phyloP scores from a whole-genome alignment of 2,888 invertebrate species.

The Germaria angustata region DNA sequence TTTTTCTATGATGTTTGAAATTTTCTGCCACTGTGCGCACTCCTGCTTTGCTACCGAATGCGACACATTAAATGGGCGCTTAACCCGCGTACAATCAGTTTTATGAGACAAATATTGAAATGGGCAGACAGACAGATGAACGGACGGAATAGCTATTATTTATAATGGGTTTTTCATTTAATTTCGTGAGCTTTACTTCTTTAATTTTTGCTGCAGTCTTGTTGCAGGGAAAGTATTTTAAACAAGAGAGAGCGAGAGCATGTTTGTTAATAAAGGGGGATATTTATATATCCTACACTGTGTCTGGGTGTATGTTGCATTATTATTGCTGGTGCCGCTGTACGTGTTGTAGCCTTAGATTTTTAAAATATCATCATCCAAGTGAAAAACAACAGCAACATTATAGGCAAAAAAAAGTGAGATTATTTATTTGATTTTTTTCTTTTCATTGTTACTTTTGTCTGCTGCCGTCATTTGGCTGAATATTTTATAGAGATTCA shows the following conservation, averaged over 20 bases:
- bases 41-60: constrained; percentile 31
- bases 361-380: constrained; percentile 68
- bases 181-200: constrained; percentile 55
- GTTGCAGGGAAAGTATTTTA: constrained; percentile 34
- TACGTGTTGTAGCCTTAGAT: constrained; percentile 36
- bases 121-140: constrained; percentile 1
- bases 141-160: constrained; percentile 42
- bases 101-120: constrained; percentile 1
- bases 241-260: constrained; percentile 45
- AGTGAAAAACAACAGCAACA: constrained; percentile 47
- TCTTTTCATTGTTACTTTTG: constrained; percentile 7
- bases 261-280: constrained; percentile 38
- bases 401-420: constrained; percentile 46
- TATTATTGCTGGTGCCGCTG: constrained; percentile 41
- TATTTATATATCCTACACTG: constrained; percentile 30
- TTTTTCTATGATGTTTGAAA: constrained; percentile 9
- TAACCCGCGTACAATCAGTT: background rate
- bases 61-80: constrained; percentile 58
- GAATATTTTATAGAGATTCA: constrained; percentile 68
- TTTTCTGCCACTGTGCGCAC: constrained; percentile 23
- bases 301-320: constrained; percentile 26
- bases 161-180: constrained; percentile 64
- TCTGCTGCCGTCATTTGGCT: constrained; percentile 50
- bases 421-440: constrained; percentile 41
- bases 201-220: background rate